Evolutionary conservation across 2,113 vertebrate genomes (phyloP).

Genomic region (Cryptoleucopteryx plumbea): DNA sequence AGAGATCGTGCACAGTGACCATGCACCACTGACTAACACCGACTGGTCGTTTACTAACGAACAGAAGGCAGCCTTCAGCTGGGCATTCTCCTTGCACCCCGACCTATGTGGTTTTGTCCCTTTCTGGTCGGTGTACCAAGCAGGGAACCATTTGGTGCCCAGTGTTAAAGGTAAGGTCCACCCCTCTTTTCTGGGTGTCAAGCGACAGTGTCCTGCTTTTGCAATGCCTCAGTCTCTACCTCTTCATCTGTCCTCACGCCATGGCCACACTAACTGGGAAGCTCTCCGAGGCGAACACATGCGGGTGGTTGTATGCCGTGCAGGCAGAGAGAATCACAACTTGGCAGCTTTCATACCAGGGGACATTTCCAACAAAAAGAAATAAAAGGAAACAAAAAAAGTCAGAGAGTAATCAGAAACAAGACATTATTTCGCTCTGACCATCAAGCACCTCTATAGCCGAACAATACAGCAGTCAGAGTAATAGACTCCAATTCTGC

Average conservation of each 20-base stretch:
- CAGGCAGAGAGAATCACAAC: neutral
- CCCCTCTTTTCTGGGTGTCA: neutral
- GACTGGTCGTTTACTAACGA: rapidly evolving
- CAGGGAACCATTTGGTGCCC: neutral
- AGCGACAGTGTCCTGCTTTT: neutral
- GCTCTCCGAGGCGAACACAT: rapidly evolving
- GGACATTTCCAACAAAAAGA: neutral
- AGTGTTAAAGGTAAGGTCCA: neutral
- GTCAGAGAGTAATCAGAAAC: neutral
- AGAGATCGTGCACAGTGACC: neutral
- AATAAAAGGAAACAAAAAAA: neutral
- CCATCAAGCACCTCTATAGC: neutral
- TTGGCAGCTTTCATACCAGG: neutral
- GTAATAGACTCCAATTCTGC: neutral
- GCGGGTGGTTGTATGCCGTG: neutral
- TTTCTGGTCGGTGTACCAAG: neutral
- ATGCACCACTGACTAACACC: neutral
- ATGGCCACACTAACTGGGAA: neutral
- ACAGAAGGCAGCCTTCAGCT: neutral
- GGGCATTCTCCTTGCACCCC: neutral
- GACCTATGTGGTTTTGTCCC: neutral
- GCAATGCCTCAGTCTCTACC: neutral
- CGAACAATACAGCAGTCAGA: neutral
- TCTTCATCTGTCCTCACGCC: neutral
- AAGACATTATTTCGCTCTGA: neutral